Percentiles rank a stretch among this genome's conserved stretches.
Evolutionary conservation across 1,140 invertebrate species (phyloP).

Genomic region (Halyomorpha halys): DNA sequence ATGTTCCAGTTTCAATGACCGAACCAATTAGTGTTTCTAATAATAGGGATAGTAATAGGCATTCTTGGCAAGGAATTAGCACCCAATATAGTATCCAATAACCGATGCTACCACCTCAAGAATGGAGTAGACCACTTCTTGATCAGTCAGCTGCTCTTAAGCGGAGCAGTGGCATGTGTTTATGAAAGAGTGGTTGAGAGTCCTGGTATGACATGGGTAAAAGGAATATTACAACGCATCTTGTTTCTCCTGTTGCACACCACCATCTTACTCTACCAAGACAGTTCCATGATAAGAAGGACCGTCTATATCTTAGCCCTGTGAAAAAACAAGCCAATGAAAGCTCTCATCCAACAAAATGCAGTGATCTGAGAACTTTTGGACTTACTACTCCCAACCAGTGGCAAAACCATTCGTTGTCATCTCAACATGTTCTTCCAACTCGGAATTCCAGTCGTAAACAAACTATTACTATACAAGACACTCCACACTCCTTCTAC

Average conservation of each 20-base stretch:
- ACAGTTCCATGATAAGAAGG: conserved; percentile 61
- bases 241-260: conserved; percentile 36
- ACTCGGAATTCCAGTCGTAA: too few species aligned
- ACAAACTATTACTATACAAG: too few species aligned
- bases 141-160: conserved; percentile 65
- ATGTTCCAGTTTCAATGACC: conserved; percentile 84
- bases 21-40: conserved; percentile 54
- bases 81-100: conserved; percentile 63
- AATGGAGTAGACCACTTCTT: conserved; percentile 68
- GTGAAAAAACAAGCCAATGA: conserved; percentile 98
- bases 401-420: too few species aligned
- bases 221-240: conserved; percentile 24
- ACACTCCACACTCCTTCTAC: too few species aligned
- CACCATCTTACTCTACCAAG: conserved; percentile 33
- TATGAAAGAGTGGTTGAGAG: conserved; percentile 33
- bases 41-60: conserved; percentile 65
- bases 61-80: conserved; percentile 74
- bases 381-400: too few species aligned
- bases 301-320: conserved; percentile 83
- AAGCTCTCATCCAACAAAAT: conserved; percentile 80
- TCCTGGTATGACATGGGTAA: conserved; percentile 30
- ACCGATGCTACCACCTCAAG: conserved; percentile 49
- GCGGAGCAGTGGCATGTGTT: conserved; percentile 46
- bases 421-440: too few species aligned
- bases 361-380: too few species aligned